phyloP scores from a whole-genome alignment of 2,797 vertebrate genomes.

The Tamandua tetradactyla region DNA sequence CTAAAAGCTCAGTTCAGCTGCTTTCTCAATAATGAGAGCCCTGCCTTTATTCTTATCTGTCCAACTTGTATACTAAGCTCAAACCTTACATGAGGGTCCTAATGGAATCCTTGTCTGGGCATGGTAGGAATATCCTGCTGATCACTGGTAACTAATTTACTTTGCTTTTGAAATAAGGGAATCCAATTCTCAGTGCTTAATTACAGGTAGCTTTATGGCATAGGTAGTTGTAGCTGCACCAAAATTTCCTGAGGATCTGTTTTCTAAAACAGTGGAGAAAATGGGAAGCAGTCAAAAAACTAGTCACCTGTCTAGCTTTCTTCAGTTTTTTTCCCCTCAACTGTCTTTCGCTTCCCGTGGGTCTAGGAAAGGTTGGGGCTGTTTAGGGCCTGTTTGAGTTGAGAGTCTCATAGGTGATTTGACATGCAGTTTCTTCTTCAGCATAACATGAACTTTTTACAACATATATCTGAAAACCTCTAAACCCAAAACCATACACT shows the following conservation, averaged over 20 bases:
- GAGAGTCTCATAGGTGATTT: background rate
- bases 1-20: background rate
- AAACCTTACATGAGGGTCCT: background rate
- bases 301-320: background rate
- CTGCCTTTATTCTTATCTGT: background rate
- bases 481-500: background rate
- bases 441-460: background rate
- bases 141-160: background rate
- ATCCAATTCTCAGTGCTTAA: background rate
- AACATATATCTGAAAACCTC: background rate
- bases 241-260: background rate
- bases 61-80: background rate
- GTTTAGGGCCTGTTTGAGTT: background rate
- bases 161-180: conserved; percentile 12
- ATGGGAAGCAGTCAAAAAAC: background rate
- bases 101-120: background rate
- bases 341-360: background rate
- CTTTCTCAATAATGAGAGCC: background rate
- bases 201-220: background rate
- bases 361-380: background rate
- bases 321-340: background rate
- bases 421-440: background rate
- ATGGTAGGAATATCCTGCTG: background rate
- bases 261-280: conserved; percentile 23
- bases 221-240: background rate